Conservation (phyloP, 2,797 vertebrate species). For the Siniperca undulata region DNA sequence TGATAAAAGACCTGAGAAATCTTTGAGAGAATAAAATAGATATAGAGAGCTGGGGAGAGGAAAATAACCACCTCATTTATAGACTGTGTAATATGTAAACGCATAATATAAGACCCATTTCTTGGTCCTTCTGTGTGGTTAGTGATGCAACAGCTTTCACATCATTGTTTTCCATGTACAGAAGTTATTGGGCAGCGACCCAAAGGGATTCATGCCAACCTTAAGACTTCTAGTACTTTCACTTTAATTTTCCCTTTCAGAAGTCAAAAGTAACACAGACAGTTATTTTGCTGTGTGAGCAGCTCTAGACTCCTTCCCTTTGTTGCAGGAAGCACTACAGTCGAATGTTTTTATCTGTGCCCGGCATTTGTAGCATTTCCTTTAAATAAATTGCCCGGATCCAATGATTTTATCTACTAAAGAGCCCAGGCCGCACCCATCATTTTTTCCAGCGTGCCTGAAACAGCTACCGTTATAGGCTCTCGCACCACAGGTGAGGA, state of each 20-base stretch:
- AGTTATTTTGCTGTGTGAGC: not conserved
- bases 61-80: not conserved
- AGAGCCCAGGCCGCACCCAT: not conserved
- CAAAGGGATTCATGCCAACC: not conserved
- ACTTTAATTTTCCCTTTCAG: not conserved
- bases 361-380: not conserved
- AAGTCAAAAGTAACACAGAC: not conserved
- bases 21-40: not conserved
- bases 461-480: not conserved
- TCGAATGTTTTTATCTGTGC: not conserved
- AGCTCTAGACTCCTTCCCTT: not conserved
- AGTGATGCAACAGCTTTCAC: not conserved
- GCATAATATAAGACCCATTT: no score
- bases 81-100: not conserved
- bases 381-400: not conserved
- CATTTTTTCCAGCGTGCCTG: not conserved
- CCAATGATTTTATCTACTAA: not conserved
- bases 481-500: not conserved
- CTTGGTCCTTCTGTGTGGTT: not conserved
- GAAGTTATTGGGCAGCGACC: not conserved
- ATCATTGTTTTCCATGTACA: not conserved
- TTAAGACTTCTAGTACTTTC: not conserved
- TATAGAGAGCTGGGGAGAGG: not conserved
- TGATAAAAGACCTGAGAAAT: not conserved
- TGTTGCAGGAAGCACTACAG: not conserved